Evolutionary conservation across 2,113 vertebrate species (phyloP), one percentile per base, ranked within the genome.

Genomic region (Pleuronectes platessa): DNA sequence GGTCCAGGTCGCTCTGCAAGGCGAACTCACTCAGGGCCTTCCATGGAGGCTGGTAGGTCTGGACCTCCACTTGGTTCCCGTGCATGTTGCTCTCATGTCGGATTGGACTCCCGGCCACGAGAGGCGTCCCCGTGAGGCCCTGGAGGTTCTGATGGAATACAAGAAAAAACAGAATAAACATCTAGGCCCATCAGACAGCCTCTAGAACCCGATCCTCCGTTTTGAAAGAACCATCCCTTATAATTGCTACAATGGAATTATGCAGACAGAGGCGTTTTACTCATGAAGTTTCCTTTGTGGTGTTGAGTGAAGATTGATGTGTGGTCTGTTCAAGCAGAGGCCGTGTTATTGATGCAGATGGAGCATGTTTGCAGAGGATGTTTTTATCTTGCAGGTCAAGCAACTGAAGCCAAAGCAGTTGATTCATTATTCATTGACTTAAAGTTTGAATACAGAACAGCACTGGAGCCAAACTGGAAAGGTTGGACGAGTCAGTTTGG

Each of bases 1-100:
- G 96, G 78, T 98, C 97, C 92, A 96, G 87, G 86, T 98, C 96
- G 31, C 96, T 97, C 91, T 97, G 96, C 78, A 98, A 91, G 17
- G 97, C 96, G 59, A 98, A 98, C 70, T 98, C 96, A 74, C 96
- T 98, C 72, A 99, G 95, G 0, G 97, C 96, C 85, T 98, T 98
- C 97, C 97, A 99, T 0, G 96, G 96, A 0, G 97, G 96, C 86
- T 98, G 97, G 82, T 97, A 97, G 7, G 95, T 97, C 93, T 98
- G 97, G 49, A 98, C 96, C 92, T 98, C 97, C 54, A 97, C 96
- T 0, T 96, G 95, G 70, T 93, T 97, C 54, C 96, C 96, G 79
- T 96, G 95, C 68, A 96, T 91, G 0, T 95, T 94, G 76, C 93
- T 96, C 68, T 98, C 97, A 55, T 97, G 97, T 18, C 96, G 94